phyloP scores from a whole-genome alignment of 1,140 invertebrate genomes.

The Drosophila pectinifera region DNA sequence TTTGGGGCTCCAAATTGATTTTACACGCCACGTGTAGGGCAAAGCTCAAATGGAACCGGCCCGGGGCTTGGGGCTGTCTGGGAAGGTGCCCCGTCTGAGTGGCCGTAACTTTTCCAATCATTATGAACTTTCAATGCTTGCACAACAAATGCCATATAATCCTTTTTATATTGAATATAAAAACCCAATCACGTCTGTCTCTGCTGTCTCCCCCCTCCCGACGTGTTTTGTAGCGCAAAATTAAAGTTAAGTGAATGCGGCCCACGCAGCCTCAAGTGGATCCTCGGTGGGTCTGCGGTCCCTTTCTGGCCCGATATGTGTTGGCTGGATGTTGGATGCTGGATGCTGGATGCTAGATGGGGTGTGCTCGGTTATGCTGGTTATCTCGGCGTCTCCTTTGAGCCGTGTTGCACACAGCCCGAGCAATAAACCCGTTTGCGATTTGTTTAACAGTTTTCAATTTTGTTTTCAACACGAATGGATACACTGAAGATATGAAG shows the following conservation, averaged over 20 bases:
- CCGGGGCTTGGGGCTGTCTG: neutral
- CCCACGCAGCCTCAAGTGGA: conserved; percentile 57
- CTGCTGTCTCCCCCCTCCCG: neutral
- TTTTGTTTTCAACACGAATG: conserved; percentile 73
- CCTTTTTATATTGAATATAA: conserved; percentile 84
- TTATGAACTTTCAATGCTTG: conserved; percentile 69
- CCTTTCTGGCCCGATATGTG: conserved; percentile 28
- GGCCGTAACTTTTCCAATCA: conserved; percentile 80
- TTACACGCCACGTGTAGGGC: conserved; percentile 39
- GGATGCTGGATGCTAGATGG: conserved; percentile 2
- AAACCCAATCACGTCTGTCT: conserved; percentile 75
- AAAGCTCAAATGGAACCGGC: neutral
- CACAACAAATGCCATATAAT: conserved; percentile 71
- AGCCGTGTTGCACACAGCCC: conserved; percentile 27
- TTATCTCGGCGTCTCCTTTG: conserved; percentile 50
- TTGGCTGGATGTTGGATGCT: conserved; percentile 8
- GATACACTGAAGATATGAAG: conserved; percentile 6
- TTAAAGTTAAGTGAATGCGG: conserved; percentile 67
- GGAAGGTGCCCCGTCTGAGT: conserved; percentile 28
- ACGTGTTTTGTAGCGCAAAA: conserved; percentile 64
- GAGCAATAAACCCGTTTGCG: conserved; percentile 70
- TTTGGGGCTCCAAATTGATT: conserved; percentile 68
- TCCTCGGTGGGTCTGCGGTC: conserved; percentile 34
- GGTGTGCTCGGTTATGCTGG: conserved; percentile 33
- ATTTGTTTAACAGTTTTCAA: conserved; percentile 84